A percentile compares a stretch with the other conserved stretches of the same genome.
Evolutionary conservation across 2,888 invertebrate genomes (phyloP).

Genomic region (Synergus laeviventris): DNA sequence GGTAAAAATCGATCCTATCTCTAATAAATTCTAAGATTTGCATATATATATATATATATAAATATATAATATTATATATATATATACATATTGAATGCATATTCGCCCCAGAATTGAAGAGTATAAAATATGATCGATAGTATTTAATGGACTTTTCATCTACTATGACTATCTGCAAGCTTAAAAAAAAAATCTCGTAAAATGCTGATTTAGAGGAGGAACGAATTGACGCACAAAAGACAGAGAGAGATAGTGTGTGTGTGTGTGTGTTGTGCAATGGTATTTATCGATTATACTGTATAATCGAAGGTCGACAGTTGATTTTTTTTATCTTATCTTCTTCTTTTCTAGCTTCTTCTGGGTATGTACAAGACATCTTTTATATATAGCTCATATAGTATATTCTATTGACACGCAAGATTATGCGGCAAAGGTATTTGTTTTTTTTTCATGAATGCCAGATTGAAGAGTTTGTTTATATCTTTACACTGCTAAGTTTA

Average conservation of each 20-base stretch:
- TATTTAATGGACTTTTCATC: not conserved
- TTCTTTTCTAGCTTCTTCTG: not conserved
- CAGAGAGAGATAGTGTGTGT: too few species aligned
- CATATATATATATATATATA: too few species aligned
- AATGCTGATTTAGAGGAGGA: not conserved
- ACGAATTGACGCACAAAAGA: not conserved
- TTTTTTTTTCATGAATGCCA: too few species aligned
- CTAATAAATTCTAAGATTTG: too few species aligned
- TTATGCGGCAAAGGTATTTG: too few species aligned
- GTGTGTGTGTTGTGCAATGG: too few species aligned
- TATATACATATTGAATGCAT: too few species aligned
- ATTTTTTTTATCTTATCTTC: not conserved
- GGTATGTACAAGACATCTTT: not conserved
- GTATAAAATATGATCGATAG: not conserved
- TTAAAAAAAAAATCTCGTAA: not conserved
- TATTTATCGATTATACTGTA: conserved; percentile 12
- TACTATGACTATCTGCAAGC: not conserved
- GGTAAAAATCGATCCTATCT: too few species aligned
- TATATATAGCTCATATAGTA: not conserved
- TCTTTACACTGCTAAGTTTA: too few species aligned
- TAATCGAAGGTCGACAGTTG: conserved; percentile 11
- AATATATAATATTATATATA: too few species aligned
- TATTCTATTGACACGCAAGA: not conserved
- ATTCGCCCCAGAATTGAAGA: too few species aligned
- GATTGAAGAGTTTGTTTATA: too few species aligned